Evolutionary conservation across 2,113 vertebrate species (phyloP).

Genomic region (Apteryx owenii): DNA sequence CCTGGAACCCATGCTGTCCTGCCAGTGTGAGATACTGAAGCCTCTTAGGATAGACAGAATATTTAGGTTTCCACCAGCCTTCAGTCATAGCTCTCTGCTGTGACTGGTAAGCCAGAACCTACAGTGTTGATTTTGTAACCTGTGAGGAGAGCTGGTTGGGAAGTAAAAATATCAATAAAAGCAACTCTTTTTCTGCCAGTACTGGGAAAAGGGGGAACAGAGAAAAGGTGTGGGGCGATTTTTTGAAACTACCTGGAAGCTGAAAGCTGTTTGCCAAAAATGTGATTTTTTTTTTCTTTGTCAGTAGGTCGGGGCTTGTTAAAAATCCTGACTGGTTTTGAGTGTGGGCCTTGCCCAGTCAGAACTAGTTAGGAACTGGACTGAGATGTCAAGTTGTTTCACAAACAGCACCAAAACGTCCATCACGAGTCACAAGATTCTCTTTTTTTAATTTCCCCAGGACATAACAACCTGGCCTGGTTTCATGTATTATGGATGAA

Average conservation of each 20-base stretch:
- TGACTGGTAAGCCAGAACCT: background rate
- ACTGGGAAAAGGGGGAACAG: background rate
- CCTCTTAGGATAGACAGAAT: background rate
- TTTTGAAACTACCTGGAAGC: background rate
- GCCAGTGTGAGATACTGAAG: background rate
- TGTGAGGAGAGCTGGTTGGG: background rate
- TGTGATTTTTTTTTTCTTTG: background rate
- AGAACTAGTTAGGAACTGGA: constrained; percentile 4
- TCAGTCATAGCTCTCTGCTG: background rate
- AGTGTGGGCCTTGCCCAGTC: background rate
- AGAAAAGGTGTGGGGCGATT: background rate
- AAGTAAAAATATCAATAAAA: background rate
- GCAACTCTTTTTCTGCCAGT: background rate
- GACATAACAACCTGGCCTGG: constrained; percentile 9
- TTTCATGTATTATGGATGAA: constrained; percentile 9
- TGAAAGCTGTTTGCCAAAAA: background rate
- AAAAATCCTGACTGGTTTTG: background rate
- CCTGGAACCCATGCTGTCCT: background rate
- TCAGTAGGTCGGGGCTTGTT: background rate
- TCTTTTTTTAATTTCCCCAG: constrained; percentile 9
- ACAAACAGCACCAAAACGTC: background rate
- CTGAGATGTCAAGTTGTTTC: constrained; percentile 21
- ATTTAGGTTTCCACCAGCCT: background rate
- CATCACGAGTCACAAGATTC: constrained; percentile 12
- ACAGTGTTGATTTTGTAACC: background rate